Percentiles rank a stretch among this genome's conserved stretches.
phyloP scores from a whole-genome alignment of 2,797 vertebrate species.

The Sarcophilus harrisii region DNA sequence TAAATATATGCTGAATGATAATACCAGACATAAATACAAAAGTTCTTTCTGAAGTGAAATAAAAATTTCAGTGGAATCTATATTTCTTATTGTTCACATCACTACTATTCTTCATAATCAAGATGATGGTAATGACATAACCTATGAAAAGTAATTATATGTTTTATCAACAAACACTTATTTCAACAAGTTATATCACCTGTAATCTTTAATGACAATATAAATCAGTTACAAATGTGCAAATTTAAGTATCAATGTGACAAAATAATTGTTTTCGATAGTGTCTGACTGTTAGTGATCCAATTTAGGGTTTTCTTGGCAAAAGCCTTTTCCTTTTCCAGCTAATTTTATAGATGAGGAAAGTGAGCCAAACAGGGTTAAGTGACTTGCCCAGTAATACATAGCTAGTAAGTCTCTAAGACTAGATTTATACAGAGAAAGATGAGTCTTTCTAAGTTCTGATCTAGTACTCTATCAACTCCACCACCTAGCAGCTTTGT shows the following conservation, averaged over 20 bases:
- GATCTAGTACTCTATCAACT: not conserved
- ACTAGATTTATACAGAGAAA: not conserved
- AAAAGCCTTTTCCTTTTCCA: not conserved
- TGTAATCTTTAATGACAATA: not conserved
- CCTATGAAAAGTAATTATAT: not conserved
- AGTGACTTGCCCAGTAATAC: not conserved
- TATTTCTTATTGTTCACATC: not conserved
- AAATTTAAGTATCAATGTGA: not conserved
- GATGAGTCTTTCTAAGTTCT: not conserved
- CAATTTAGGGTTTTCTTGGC: too few species aligned
- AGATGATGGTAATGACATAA: not conserved
- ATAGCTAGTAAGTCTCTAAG: not conserved
- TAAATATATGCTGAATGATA: not conserved
- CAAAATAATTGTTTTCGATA: too few species aligned
- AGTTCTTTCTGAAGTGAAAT: not conserved
- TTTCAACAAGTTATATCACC: not conserved
- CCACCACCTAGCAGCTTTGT: not conserved
- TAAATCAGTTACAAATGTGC: not conserved
- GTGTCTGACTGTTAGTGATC: too few species aligned
- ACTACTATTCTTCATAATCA: not conserved
- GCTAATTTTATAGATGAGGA: not conserved
- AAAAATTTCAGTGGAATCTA: not conserved
- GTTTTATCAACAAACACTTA: not conserved
- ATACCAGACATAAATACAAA: not conserved
- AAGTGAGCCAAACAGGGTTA: not conserved